Conservation (phyloP, 1,140 invertebrate species). For the Drosophila tropicalis region DNA sequence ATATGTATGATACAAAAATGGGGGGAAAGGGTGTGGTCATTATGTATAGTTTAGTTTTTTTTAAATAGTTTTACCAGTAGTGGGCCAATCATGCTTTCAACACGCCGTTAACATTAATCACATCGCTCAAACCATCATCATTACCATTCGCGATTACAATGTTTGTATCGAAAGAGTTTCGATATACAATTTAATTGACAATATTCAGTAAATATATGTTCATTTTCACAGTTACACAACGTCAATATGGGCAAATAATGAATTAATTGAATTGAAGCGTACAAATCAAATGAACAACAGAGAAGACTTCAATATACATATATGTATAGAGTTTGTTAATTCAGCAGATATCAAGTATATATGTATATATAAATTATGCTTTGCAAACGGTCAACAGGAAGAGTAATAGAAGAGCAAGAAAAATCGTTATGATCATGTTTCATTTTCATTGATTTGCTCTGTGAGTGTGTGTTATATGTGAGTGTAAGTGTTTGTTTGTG, state of each 20-base stretch:
- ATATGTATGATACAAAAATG: constrained; percentile 32
- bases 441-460: constrained; percentile 11
- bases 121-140: constrained; percentile 72
- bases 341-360: constrained; percentile 38
- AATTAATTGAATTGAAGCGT: constrained; percentile 61
- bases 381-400: constrained; percentile 82
- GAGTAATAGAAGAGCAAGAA: constrained; percentile 63
- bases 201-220: constrained; percentile 17
- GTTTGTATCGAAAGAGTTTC: constrained; percentile 30
- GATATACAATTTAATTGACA: constrained; percentile 24
- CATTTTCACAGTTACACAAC: constrained; percentile 71
- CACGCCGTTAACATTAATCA: constrained; percentile 76
- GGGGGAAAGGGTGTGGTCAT: constrained; percentile 28
- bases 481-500: constrained; percentile 17
- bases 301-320: constrained; percentile 51
- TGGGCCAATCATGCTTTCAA: constrained; percentile 82
- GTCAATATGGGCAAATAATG: constrained; percentile 64
- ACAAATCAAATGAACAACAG: constrained; percentile 69
- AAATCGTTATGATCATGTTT: constrained; percentile 29
- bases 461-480: constrained; percentile 26
- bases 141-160: constrained; percentile 39
- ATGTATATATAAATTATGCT: constrained; percentile 41
- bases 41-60: constrained; percentile 38
- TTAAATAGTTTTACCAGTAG: constrained; percentile 77
- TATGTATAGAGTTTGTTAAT: constrained; percentile 25